These are phyloP conservation scores for Pteria penguin DNA, from an alignment of 2,888 invertebrate species.

Conservation along the genomic window DNA sequence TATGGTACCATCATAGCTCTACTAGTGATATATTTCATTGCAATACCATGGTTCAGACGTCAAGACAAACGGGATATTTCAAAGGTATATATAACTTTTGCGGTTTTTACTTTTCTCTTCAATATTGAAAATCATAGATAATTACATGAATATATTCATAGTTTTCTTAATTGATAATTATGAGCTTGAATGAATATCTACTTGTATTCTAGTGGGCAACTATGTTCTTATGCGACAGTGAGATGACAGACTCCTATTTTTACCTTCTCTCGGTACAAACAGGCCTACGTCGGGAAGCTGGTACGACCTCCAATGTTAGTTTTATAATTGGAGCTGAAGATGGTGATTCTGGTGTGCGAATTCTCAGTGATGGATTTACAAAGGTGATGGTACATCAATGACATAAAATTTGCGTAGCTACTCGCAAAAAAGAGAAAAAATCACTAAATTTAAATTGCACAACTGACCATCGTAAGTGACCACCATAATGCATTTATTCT, in stretches of 20 bases:
- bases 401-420: no score
- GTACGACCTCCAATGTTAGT: conserved; percentile 54
- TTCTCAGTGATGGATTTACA: conserved; percentile 51
- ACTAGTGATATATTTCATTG: conserved; percentile 17
- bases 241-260: conserved; percentile 47
- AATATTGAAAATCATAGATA: neutral
- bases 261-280: conserved; percentile 59
- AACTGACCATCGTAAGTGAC: no score
- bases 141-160: neutral
- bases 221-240: conserved; percentile 54
- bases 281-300: conserved; percentile 55
- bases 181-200: no score
- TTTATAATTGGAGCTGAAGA: conserved; percentile 65
- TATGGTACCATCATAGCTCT: conserved; percentile 35
- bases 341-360: conserved; percentile 62
- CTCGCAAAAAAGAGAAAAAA: no score
- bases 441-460: no score
- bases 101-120: neutral
- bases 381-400: no score
- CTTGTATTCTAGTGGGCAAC: conserved; percentile 57
- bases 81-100: no score
- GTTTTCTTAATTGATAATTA: no score
- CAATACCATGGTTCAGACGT: conserved; percentile 12
- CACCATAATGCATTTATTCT: no score
- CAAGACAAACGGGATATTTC: conserved; percentile 31